Evolutionary conservation across 2,113 vertebrate species (phyloP).

Genomic region (Peromyscus polionotus): DNA sequence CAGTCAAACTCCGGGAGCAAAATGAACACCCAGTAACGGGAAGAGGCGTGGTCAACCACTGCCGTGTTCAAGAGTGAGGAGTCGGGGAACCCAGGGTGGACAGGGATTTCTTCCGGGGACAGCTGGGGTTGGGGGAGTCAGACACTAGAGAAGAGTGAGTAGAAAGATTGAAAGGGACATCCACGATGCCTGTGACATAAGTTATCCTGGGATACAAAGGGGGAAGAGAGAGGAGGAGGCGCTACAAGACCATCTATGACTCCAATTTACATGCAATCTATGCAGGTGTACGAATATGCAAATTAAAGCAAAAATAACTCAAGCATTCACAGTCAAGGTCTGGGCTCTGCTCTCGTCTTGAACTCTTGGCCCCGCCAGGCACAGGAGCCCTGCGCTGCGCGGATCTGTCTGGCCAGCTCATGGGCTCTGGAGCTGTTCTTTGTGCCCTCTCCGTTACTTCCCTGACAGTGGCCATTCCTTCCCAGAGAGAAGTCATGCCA

Average conservation of each 20-base stretch:
- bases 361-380: neutral
- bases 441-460: neutral
- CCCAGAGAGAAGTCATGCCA: neutral
- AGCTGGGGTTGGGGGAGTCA: neutral
- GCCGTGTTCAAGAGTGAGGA: neutral
- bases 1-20: neutral
- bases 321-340: rapidly evolving
- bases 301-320: neutral
- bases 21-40: neutral
- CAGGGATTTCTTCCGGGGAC: neutral
- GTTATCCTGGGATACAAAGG: neutral
- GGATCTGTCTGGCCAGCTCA: neutral
- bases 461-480: neutral
- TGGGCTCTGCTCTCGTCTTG: neutral
- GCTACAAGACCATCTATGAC: neutral
- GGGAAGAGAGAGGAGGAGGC: neutral
- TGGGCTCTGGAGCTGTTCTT: neutral
- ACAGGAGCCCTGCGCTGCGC: neutral
- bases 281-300: neutral
- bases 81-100: neutral
- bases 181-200: neutral
- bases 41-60: neutral
- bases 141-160: neutral
- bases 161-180: neutral
- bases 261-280: neutral